Conservation (phyloP, 1,140 invertebrate species). For the Phocides pigmalion region DNA sequence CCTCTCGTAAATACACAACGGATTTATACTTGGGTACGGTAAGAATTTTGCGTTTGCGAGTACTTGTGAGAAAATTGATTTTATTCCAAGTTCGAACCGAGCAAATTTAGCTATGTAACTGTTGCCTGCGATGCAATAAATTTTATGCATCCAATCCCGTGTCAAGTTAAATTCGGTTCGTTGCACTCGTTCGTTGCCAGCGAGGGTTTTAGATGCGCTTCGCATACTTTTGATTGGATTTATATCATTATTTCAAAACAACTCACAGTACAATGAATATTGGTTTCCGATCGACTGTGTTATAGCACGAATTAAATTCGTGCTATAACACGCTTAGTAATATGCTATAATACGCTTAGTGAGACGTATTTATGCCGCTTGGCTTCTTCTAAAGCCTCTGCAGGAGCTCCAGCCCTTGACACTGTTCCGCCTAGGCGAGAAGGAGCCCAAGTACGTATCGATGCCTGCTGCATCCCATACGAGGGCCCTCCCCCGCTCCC, state of each 20-base stretch:
- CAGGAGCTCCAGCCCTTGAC: too few relatives aligned
- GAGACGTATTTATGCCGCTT: too few relatives aligned
- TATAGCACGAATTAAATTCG: conserved; percentile 7
- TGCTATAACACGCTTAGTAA: too few relatives aligned
- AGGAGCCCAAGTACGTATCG: too few relatives aligned
- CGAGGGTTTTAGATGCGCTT: conserved; percentile 31
- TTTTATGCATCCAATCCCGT: conserved; percentile 56
- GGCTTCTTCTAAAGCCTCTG: too few relatives aligned
- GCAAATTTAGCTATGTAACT: conserved; percentile 40
- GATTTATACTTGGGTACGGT: conserved; percentile 21
- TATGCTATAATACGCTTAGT: too few relatives aligned
- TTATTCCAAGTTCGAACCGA: conserved; percentile 22
- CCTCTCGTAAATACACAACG: conserved; percentile 23
- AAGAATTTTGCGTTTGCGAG: conserved; percentile 4
- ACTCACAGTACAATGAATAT: conserved; percentile 29
- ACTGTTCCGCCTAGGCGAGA: too few relatives aligned
- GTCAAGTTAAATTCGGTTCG: conserved; percentile 63
- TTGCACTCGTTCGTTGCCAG: conserved; percentile 48
- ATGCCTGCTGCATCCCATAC: too few relatives aligned
- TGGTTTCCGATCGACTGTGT: conserved; percentile 29
- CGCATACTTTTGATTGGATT: conserved; percentile 38
- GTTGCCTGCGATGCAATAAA: conserved; percentile 57
- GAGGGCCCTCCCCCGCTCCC: too few relatives aligned
- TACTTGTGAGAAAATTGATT: conserved; percentile 25
- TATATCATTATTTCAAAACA: conserved; percentile 39